Percentiles rank a stretch among this genome's conserved stretches.
Evolutionary conservation across 2,888 invertebrate genomes (phyloP).

Genomic region (Cheilosia variabilis): DNA sequence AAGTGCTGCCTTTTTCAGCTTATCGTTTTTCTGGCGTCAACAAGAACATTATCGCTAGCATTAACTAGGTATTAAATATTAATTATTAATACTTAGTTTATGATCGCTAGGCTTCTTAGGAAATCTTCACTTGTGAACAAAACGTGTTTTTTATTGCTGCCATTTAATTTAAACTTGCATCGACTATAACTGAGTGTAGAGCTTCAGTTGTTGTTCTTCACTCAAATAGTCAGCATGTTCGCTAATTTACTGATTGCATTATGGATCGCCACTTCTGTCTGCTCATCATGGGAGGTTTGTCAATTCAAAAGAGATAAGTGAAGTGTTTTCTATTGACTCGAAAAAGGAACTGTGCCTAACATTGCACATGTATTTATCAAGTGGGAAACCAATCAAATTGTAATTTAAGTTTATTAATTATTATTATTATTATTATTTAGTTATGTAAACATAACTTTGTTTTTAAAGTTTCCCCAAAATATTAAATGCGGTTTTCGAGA

Average conservation of each 20-base stretch:
- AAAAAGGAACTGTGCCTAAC: no score
- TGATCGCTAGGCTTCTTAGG: not conserved
- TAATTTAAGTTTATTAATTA: no score
- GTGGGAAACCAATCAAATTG: no score
- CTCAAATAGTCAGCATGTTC: constrained; percentile 33
- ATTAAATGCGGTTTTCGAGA: no score
- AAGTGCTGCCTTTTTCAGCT: no score
- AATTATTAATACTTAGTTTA: no score
- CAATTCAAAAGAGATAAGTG: not conserved
- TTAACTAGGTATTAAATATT: no score
- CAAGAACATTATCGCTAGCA: not conserved
- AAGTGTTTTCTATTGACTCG: no score
- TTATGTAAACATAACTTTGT: no score
- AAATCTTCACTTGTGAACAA: not conserved
- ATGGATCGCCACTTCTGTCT: not conserved
- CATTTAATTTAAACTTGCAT: not conserved
- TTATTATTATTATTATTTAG: no score
- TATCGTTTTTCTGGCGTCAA: not conserved
- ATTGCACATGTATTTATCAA: no score
- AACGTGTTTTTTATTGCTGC: not conserved
- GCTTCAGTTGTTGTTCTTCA: constrained; percentile 24
- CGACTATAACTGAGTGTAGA: not conserved
- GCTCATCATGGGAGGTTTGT: constrained; percentile 48
- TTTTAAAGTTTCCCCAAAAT: no score
- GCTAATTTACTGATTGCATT: not conserved